Evolutionary conservation across 2,113 vertebrate genomes (phyloP).

Genomic region (Sprattus sprattus): DNA sequence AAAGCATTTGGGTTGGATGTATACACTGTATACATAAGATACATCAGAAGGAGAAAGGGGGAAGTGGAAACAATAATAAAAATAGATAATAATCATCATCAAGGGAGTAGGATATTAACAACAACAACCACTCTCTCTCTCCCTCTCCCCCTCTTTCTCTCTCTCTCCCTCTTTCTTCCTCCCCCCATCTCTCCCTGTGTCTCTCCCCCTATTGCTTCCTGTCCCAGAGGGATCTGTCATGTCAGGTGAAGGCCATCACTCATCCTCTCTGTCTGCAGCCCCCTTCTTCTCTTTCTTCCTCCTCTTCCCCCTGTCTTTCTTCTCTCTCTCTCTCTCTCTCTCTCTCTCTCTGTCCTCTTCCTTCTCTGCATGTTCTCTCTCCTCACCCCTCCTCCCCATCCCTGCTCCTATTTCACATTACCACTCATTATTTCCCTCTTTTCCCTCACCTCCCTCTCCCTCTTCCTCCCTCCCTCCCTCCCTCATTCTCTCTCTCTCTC

Average conservation of each 20-base stretch:
- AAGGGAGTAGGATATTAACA: too few species aligned
- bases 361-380: neutral
- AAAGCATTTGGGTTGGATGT: too few species aligned
- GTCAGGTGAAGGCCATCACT: too few species aligned
- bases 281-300: neutral
- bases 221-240: too few species aligned
- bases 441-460: neutral
- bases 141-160: neutral
- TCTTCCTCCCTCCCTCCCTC: neutral
- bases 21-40: too few species aligned
- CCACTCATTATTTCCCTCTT: neutral
- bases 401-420: neutral
- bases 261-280: neutral
- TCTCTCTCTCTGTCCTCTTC: neutral
- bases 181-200: neutral
- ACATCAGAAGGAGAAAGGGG: too few species aligned
- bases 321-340: neutral
- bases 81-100: too few species aligned
- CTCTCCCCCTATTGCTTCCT: too few species aligned
- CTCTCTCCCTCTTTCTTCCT: too few species aligned
- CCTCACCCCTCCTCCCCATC: neutral
- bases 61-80: too few species aligned
- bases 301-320: neutral
- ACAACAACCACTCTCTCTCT: neutral
- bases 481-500: neutral